Base-by-base conservation (phyloP, 2,797 vertebrate genomes). In the Enteromius thamalakanensis region DNA sequence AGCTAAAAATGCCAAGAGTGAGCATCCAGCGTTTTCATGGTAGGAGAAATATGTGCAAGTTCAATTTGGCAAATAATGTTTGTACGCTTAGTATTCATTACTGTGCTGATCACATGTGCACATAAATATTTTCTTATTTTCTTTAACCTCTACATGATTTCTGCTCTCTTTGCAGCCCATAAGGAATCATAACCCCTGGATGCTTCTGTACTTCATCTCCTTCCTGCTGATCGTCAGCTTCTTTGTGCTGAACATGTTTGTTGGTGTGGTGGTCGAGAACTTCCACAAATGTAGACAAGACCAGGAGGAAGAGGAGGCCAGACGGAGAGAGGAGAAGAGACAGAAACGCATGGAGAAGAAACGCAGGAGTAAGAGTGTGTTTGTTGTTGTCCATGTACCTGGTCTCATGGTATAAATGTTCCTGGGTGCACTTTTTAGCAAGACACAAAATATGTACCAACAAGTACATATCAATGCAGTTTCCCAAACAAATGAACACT, bases 221-320 rank as follows among this genome's bases (percentile, higher is more conserved):
- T 99, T 98, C 94, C 96, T 99, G 91, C 97, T 99, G 94, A 98
- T 99, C 88, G 97, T 98, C 94, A 99, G 97, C 93, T 99, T 99
- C 93, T 98, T 99, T 12, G 97, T 99, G 91, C 96, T 98, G 90
- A 99, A 99, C 95, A 99, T 98, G 97, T 99, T 99, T 12, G 97
- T 99, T 87, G 97, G 97, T 0, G 97, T 99, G 81, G 97, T 98
- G 92, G 97, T 98, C 89, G 97, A 98, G 92, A 99, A 99, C 92
- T 99, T 98, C 89, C 97, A 99, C 94, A 99, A 99, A 93, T 99
- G 97, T 91, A 95, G 97, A 60, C 97, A 99, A 92, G 95, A 98
- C 94, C 97, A 98, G 93, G 97, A 99, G 91, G 97, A 97, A 0
- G 97, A 99, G 93, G 97, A 99, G 91, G 97, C 97, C 0, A 94